Evolutionary conservation across 1,140 invertebrate genomes (phyloP).

Genomic region (Hyposmocoma kahamanoa): DNA sequence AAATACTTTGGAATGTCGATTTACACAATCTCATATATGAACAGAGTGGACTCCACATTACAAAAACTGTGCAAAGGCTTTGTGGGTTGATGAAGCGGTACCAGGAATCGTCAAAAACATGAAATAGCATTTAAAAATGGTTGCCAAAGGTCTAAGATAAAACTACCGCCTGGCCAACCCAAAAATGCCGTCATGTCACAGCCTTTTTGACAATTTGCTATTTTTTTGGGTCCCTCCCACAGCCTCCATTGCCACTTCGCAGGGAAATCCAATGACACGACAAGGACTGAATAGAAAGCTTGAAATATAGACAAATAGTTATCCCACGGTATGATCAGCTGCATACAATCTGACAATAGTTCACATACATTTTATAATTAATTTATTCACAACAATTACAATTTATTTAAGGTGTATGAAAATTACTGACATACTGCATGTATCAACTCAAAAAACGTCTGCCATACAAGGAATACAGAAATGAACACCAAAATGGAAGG

Average conservation of each 20-base stretch:
- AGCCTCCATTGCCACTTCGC: slow-evolving; percentile 11
- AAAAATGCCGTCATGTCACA: slow-evolving; percentile 30
- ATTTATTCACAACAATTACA: background rate
- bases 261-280: slow-evolving; percentile 5
- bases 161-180: slow-evolving; percentile 27
- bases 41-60: slow-evolving; percentile 13
- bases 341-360: slow-evolving; percentile 1
- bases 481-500: too few relatives aligned
- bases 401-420: background rate
- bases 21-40: slow-evolving; percentile 67
- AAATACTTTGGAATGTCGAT: slow-evolving; percentile 73
- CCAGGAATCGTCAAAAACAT: slow-evolving; percentile 35
- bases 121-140: slow-evolving; percentile 36
- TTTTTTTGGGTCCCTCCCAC: slow-evolving; percentile 54
- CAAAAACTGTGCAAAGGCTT: background rate
- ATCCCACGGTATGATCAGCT: too few relatives aligned
- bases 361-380: slow-evolving; percentile 2
- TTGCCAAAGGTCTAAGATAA: slow-evolving; percentile 36
- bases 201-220: slow-evolving; percentile 48
- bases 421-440: background rate
- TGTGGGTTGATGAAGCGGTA: background rate
- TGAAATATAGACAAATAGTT: too few relatives aligned
- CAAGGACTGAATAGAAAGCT: slow-evolving; percentile 14
- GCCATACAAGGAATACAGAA: slow-evolving; percentile 1
- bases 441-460: background rate